Evolutionary conservation across 2,888 invertebrate species (phyloP).

Genomic region (Dryocosmus kuriphilus): DNA sequence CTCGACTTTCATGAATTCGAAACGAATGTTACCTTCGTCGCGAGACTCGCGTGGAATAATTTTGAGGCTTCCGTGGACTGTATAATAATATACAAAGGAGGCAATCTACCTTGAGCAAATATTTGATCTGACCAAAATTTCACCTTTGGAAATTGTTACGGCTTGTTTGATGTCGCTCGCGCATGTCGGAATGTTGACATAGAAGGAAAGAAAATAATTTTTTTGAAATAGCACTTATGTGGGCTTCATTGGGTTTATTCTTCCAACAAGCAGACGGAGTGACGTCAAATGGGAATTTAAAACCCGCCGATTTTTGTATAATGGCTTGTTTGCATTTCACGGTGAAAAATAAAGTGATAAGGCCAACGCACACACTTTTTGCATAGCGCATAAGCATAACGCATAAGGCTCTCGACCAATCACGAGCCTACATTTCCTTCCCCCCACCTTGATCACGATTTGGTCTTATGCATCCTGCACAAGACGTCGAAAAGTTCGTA

Average conservation of each 20-base stretch:
- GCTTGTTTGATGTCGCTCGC: too few relatives aligned
- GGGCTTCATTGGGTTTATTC: background rate
- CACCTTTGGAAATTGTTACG: background rate
- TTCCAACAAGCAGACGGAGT: background rate
- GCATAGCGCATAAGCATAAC: too few relatives aligned
- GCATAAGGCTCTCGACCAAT: too few relatives aligned
- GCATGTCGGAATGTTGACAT: background rate
- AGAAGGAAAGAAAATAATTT: background rate
- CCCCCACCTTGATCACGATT: too few relatives aligned
- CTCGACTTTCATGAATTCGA: background rate
- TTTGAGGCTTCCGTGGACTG: background rate
- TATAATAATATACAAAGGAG: background rate
- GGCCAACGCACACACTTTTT: too few relatives aligned
- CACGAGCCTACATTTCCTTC: too few relatives aligned
- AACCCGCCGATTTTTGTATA: constrained; percentile 8
- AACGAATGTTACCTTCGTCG: background rate
- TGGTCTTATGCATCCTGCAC: too few relatives aligned
- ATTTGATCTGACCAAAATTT: background rate
- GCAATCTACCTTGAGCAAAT: background rate
- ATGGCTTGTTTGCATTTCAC: constrained; percentile 8
- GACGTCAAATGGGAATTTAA: background rate
- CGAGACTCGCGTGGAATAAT: background rate
- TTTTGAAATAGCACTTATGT: background rate
- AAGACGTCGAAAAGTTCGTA: too few relatives aligned
- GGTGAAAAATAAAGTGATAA: background rate